phyloP scores from a whole-genome alignment of 2,888 invertebrate species.

The Pterostichus niger region DNA sequence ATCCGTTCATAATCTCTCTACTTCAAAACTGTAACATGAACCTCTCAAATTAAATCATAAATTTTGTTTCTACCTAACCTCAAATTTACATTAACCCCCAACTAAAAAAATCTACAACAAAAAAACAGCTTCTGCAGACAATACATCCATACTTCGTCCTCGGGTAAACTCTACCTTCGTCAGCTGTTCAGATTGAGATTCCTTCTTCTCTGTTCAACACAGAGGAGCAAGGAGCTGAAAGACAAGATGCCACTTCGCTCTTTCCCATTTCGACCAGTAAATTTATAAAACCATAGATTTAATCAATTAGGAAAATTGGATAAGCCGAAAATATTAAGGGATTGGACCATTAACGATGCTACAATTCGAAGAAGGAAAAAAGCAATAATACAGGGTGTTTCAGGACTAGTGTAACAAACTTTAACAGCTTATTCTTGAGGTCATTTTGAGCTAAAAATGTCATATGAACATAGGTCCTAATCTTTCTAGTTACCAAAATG shows the following conservation, averaged over 20 bases:
- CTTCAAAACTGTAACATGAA: constrained; percentile 42
- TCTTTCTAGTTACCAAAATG: no score
- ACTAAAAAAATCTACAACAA: constrained; percentile 19
- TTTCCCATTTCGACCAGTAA: background rate
- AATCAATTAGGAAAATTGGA: no score
- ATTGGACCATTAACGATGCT: no score
- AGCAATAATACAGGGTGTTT: no score
- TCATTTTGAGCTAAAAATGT: no score
- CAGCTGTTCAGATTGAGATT: background rate
- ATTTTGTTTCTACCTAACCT: constrained; percentile 25
- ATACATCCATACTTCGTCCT: constrained; percentile 11
- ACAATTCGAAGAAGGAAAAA: no score
- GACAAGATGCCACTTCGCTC: background rate
- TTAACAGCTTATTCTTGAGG: no score
- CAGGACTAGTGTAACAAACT: no score
- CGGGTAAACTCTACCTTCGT: background rate
- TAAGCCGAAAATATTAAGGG: no score
- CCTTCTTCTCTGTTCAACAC: no score
- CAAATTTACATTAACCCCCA: constrained; percentile 38
- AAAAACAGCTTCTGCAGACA: constrained; percentile 16
- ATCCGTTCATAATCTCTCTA: constrained; percentile 26
- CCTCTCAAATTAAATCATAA: constrained; percentile 50
- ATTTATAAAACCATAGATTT: no score
- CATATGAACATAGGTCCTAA: no score
- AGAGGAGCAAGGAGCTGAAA: background rate